A percentile compares a stretch with the other conserved stretches of the same genome.
Conservation (phyloP, 1,140 invertebrate genomes). For the Pseudomyrmex concolor region DNA sequence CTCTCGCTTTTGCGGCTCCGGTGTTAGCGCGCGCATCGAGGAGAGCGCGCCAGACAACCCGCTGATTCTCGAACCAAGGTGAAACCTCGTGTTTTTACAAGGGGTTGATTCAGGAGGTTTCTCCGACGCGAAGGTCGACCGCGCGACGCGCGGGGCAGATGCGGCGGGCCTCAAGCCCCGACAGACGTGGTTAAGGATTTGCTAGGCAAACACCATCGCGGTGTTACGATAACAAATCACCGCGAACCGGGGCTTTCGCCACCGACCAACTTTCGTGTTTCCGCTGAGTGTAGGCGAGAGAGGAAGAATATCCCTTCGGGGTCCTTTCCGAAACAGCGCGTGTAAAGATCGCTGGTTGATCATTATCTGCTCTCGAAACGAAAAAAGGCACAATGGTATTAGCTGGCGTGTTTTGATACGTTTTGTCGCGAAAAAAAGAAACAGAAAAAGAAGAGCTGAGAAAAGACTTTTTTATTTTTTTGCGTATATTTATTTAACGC, state of each 20-base stretch:
- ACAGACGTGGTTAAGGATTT: conserved; percentile 73
- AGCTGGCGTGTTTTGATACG: too few species aligned
- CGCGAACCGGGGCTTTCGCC: conserved; percentile 59
- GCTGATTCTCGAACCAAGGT: conserved; percentile 60
- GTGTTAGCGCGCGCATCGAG: conserved; percentile 29
- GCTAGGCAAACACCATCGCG: conserved; percentile 75
- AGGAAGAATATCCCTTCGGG: conserved; percentile 52
- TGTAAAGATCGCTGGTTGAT: conserved; percentile 8
- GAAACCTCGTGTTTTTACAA: conserved; percentile 71
- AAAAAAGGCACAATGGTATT: too few species aligned
- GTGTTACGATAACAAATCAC: conserved; percentile 77
- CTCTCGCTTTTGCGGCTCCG: not conserved
- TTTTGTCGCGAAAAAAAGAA: too few species aligned
- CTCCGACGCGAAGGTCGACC: conserved; percentile 40
- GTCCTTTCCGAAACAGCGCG: conserved; percentile 11
- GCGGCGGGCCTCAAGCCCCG: conserved; percentile 29
- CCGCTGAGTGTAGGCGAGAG: not conserved
- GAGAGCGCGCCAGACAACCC: not conserved
- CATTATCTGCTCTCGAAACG: conserved; percentile 12
- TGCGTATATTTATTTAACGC: too few species aligned
- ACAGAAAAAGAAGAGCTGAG: too few species aligned
- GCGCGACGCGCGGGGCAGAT: conserved; percentile 35
- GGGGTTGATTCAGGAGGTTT: conserved; percentile 62
- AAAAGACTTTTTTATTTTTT: too few species aligned
- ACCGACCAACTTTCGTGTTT: too few species aligned